A percentile compares a stretch with the other conserved stretches of the same genome.
Conservation (phyloP, 2,113 vertebrate species). For the Scatophagus argus region DNA sequence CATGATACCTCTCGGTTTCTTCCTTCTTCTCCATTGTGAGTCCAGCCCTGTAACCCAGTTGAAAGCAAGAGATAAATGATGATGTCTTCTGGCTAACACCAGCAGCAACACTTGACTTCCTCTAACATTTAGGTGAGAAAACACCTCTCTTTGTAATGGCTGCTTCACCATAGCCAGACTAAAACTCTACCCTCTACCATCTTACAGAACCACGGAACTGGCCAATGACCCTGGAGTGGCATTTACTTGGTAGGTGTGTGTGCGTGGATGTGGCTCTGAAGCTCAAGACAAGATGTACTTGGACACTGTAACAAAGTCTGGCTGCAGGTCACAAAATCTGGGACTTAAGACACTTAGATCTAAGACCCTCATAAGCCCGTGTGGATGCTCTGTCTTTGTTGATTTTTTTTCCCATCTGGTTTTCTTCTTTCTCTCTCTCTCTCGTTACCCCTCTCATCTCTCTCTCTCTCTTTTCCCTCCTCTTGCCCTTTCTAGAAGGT, state of each 20-base stretch:
- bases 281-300: constrained; percentile 47
- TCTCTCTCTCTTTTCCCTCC: constrained; percentile 60
- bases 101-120: constrained; percentile 65
- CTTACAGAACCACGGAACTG: constrained; percentile 1
- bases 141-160: constrained; percentile 37
- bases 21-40: constrained; percentile 17
- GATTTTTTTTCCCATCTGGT: constrained; percentile 26
- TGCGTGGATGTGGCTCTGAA: constrained; percentile 22
- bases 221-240: constrained; percentile 19
- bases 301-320: constrained; percentile 37
- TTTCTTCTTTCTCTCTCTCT: constrained; percentile 56
- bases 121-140: constrained; percentile 63
- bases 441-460: constrained; percentile 57
- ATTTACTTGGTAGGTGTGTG: constrained; percentile 21
- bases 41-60: not conserved
- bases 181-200: constrained; percentile 38
- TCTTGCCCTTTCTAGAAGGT: constrained; percentile 76
- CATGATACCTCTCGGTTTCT: constrained; percentile 3
- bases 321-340: constrained; percentile 52
- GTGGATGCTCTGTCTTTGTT: constrained; percentile 24
- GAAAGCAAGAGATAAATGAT: constrained; percentile 20
- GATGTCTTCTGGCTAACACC: constrained; percentile 46
- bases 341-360: constrained; percentile 35
- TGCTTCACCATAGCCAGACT: constrained; percentile 45
- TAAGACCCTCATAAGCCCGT: constrained; percentile 26